Base-by-base conservation (phyloP, 2,888 invertebrate species). In the Drosophila subsilvestris region DNA sequence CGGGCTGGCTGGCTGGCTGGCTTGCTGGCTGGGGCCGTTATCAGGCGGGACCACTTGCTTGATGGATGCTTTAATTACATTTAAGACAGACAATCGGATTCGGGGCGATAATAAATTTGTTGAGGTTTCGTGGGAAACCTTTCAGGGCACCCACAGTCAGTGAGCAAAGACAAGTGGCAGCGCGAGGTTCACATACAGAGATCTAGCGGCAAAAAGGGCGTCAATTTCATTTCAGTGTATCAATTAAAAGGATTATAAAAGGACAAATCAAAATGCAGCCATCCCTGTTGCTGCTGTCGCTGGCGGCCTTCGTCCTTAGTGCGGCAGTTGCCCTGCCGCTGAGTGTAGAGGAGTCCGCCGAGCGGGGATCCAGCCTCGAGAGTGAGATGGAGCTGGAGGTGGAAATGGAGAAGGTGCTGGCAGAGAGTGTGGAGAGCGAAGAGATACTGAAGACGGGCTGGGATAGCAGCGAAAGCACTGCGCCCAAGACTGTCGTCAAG, bases 11-110 rank as follows among this genome's bases (percentile, higher is more conserved):
- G 27, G 37, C 7, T 37, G 37, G n/a, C 37, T 37, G 37, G n/a
- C n/a, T n/a, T n/a, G n/a, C n/a, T 14, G 37, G 14, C 37, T 37
- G 37, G 17, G 25, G 27, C 18, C 12, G 27, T 20, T 62, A 61
- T 62, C 62, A 48, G 37, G 12, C 20, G 22, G 22, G 4, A 14
- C 3, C 48, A 22, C 48, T 17, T 32, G 12, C 37, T 37, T 57
- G 43, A 22, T 18, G 17, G 54, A 54, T n/a, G 54, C 66, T 66
- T 56, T 25, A 66, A 66, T 43, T 48, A 42, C 47, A 56, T 48
- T 56, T 66, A 42, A 66, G 42, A 56, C 42, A 18, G 48, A 43
- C 48, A 66, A 56, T 49, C 55, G 10, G 48, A 29, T 18, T n/a
- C 29, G 32, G 22, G 22, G 51, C 14, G 66, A 66, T 66, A 66